Evolutionary conservation across 1,140 invertebrate genomes (phyloP), one percentile per base, ranked within the genome.

Genomic region (Drosophila eugracilis): DNA sequence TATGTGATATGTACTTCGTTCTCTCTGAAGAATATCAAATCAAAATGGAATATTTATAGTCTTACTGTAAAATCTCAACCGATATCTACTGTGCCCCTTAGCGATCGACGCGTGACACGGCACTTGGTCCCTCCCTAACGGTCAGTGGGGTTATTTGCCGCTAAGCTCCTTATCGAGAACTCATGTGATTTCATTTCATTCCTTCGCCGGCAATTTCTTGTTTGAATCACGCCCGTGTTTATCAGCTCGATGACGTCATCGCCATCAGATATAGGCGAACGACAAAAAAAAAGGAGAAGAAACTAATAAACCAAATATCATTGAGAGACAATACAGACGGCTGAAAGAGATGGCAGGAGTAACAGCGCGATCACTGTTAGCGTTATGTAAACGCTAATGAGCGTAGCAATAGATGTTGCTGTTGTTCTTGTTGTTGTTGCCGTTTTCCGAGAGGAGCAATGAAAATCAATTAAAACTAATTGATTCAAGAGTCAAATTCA

Each of bases 381-480:
- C 15, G 63, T 69, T 73, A 73, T 73, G 69, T 73, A 73, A 73
- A 73, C 41, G 57, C 47, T 67, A 60, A 67, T 67, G 55, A 73
- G 49, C 32, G 69, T 45, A 73, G 47, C 50, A 47, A 30, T 15
- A 48, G 36, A 19, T 17, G 36, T 9, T 39, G 36, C 15, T 58
- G 36, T 17, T 17, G 15, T 4, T 53, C 9, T 5, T 42, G n/a
- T 26, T 63, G 15, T 42, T 34, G 14, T 30, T 66, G 44, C 41
- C 26, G 41, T 62, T 75, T 45, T 59, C 50, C 37, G 12, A 67
- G 78, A 75, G 74, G 69, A 86, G 75, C 83, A 88, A 88, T 88
- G 83, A 88, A 88, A 88, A 88, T 88, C 83, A 88, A 88, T 88
- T 88, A 89, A 89, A 88, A 66, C 83, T 88, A 88, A 88, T 88